Percentiles rank a stretch among this genome's conserved stretches.
These are phyloP conservation scores for Apodemia mormo DNA, from an alignment of 2,888 invertebrate species.

Conservation along the genomic window DNA sequence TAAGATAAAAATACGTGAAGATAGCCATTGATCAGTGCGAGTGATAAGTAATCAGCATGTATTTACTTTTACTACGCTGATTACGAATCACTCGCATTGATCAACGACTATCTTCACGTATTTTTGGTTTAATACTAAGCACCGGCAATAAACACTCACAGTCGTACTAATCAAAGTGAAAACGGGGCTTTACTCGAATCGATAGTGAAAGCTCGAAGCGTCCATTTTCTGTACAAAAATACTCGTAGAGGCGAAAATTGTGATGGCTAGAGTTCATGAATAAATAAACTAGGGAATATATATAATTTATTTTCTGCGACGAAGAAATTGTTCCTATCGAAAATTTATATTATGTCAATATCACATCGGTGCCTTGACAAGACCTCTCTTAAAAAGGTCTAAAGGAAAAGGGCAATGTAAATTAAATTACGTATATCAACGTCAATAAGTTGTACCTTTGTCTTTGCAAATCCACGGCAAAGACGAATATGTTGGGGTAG, in stretches of 20 bases:
- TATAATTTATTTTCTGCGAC: background rate
- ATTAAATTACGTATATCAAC: conserved; percentile 30
- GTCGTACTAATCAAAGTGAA: no score
- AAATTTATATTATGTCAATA: background rate
- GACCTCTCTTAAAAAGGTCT: background rate
- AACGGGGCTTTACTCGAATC: no score
- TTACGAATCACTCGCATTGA: no score
- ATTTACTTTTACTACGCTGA: no score
- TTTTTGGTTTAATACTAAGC: no score
- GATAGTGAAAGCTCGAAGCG: background rate
- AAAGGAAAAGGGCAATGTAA: conserved; percentile 22
- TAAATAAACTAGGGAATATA: background rate
- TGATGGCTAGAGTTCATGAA: background rate
- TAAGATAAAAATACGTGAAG: no score
- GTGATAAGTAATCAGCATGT: no score
- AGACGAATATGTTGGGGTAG: background rate
- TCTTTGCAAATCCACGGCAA: conserved; percentile 15
- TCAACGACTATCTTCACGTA: no score
- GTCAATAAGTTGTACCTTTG: conserved; percentile 29
- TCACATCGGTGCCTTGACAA: background rate
- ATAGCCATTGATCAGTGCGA: no score
- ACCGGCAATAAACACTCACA: no score
- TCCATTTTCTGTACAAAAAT: background rate
- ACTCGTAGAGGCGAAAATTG: background rate
- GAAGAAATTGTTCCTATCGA: background rate